Base-by-base conservation (phyloP, 2,797 vertebrate genomes). In the Anas capensis region DNA sequence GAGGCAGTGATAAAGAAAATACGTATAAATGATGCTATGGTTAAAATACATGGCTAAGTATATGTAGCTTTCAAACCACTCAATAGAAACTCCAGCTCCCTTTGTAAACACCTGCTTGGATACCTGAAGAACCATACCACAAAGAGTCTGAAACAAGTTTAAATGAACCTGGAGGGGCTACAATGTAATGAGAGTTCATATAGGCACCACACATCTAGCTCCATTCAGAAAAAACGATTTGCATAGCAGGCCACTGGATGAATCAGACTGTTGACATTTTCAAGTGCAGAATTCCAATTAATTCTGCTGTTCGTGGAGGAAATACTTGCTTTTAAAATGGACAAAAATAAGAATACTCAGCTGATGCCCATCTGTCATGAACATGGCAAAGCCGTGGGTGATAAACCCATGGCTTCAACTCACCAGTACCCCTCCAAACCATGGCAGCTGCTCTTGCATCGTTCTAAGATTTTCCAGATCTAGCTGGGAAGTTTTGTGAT, bases 31-130 rank as follows among this genome's bases (percentile, higher is more conserved):
- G 58, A 68, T 66, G 56, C 76, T 82, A 24, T 44, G 73, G 86
- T 69, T 88, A 96, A 90, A 88, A 84, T 33, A 88, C 58, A 33
- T 20, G 51, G 56, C 31, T 66, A 82, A 58, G 80, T 76, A 36
- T 53, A 75, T 51, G 58, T 29, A 62, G 54, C 33, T 86, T 88
- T 92, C 80, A 86, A 95, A 87, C 11, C 69, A 58, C 48, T 34
- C 49, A 83, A 93, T 49, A 66, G 76, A 91, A 95, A 85, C 31
- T 5, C 21, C 36, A 57, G 82, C 36, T 84, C 78, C 51, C 82
- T 96, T 94, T 95, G 90, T 86, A 95, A 97, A 97, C 75, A 92
- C 91, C 86, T 92, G 86, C 82, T 92, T 58, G 82, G 56, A 7
- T 87, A 69, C 61, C 70, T 87, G 64, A 60, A 62, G 33, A 85